Base-by-base conservation (phyloP, 53 echinoderm and acorn worm species). In the Hippasteria phrygiana region DNA sequence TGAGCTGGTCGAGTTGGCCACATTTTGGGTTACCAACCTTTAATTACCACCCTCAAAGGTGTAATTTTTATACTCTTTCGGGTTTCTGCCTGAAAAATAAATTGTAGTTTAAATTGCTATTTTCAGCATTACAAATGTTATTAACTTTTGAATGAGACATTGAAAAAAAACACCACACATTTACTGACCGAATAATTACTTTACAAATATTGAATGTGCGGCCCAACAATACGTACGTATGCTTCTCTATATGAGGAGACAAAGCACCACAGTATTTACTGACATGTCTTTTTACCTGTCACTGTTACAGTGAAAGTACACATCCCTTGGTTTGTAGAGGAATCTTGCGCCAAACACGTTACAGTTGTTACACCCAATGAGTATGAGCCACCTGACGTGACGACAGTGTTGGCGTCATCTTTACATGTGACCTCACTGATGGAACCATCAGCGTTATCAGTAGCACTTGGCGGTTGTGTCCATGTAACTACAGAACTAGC, bases 291-390 rank as follows among this genome's bases (percentile, higher is more conserved):
- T 62, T 1, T 79, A 79, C 79, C 79, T 0, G 2, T 38, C 5
- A 80, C 36, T 4, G 42, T 80, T 62, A 80, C 41, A 40, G 13
- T 42, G 27, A 80, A 80, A 0, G 9, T 26, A 36, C 80, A 80
- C 18, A 53, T 59, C 12, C 80, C 80, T 62, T 39, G 9, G 59
- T 80, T 80, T 0, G 2, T 0, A 0, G 1, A 24, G 17, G 80
- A 56, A 39, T 80, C 80, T 0, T 40, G 36, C 3, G 80, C 80
- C 24, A 22, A 62, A 12, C 80, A 80, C 0, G 80, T 80, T 27
- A 80, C 80, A 38, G 62, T 40, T 40, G 80, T 42, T 35, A 11
- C 0, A 5, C 80, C 80, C 2, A 42, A 10, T 38, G 43, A 11
- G 7, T 38, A 80, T 2, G 0, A 0, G 0, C 13, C 59, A 6